These are phyloP conservation scores for Gambusia holbrooki DNA, from an alignment of 2,113 vertebrate genomes.

Conservation along the genomic window DNA sequence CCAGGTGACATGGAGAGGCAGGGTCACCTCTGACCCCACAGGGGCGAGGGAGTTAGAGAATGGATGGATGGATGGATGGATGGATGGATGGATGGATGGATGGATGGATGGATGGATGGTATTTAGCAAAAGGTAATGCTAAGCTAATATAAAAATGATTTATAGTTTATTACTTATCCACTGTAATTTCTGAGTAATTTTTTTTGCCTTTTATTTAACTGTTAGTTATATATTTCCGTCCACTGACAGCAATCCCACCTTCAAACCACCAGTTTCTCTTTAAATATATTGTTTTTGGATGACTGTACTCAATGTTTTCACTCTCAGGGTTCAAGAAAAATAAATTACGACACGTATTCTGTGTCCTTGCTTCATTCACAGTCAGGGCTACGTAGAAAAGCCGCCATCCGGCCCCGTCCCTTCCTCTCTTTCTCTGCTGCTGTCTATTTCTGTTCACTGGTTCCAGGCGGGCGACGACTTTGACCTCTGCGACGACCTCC, in stretches of 20 bases:
- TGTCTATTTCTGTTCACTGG: constrained; percentile 73
- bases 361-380: constrained; percentile 15
- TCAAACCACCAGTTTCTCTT: neutral
- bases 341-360: neutral
- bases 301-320: neutral
- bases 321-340: neutral
- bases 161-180: too few species aligned
- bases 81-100: too few species aligned
- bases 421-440: constrained; percentile 63
- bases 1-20: too few species aligned
- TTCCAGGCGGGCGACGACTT: constrained; percentile 44
- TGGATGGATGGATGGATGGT: too few species aligned
- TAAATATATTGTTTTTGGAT: neutral
- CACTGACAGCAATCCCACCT: neutral
- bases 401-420: constrained; percentile 45
- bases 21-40: too few species aligned
- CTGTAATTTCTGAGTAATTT: neutral
- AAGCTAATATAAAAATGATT: too few species aligned
- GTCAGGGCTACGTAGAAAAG: constrained; percentile 31
- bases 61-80: too few species aligned
- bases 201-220: neutral
- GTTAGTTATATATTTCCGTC: neutral
- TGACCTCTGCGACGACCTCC: constrained; percentile 41
- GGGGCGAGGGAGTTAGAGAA: too few species aligned
- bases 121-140: too few species aligned